A percentile compares a stretch with the other conserved stretches of the same genome.
Conservation (phyloP, 2,113 vertebrate genomes). For the Tachysurus fulvidraco region DNA sequence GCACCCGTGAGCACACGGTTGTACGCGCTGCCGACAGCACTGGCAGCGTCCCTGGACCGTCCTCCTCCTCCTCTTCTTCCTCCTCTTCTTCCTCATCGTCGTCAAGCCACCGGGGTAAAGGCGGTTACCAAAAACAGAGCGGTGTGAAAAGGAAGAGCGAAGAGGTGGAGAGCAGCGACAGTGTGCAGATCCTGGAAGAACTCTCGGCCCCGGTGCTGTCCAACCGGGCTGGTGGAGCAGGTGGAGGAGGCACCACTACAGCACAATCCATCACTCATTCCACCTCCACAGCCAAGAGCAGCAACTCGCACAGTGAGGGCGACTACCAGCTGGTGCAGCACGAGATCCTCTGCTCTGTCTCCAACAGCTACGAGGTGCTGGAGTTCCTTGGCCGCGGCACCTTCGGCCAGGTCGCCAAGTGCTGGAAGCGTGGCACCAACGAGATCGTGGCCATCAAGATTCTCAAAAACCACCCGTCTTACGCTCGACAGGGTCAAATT, state of each 20-base stretch:
- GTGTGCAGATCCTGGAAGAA: constrained; percentile 97
- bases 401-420: constrained; percentile 96
- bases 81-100: constrained; percentile 54
- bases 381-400: constrained; percentile 96
- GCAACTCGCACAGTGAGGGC: constrained; percentile 92
- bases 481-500: constrained; percentile 95
- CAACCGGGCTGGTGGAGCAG: constrained; percentile 84
- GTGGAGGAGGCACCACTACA: constrained; percentile 83
- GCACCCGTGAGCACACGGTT: constrained; percentile 87
- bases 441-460: constrained; percentile 99
- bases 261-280: constrained; percentile 78
- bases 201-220: constrained; percentile 94
- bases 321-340: constrained; percentile 99
- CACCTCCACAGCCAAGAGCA: constrained; percentile 93
- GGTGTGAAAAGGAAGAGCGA: constrained; percentile 97
- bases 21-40: constrained; percentile 96
- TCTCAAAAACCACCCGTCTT: constrained; percentile 96
- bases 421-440: constrained; percentile 97
- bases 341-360: constrained; percentile 96
- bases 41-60: constrained; percentile 78
- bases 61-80: constrained; percentile 69
- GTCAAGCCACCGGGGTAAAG: constrained; percentile 81
- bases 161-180: constrained; percentile 97
- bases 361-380: constrained; percentile 95
- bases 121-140: constrained; percentile 90